Conservation (phyloP, 1,140 invertebrate genomes). For the Bombus breviceps region DNA sequence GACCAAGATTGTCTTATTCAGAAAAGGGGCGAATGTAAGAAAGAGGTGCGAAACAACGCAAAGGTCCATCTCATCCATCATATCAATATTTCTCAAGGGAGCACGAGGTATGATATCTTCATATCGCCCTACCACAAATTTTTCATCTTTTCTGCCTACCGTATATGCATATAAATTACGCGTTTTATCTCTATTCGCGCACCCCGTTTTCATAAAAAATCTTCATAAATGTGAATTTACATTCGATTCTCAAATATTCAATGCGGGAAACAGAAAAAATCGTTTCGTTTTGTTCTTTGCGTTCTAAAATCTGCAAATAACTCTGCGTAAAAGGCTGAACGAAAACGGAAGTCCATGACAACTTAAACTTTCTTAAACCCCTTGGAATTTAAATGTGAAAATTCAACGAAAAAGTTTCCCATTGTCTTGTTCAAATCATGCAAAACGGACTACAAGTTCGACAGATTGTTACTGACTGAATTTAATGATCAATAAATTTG, state of each 20-base stretch:
- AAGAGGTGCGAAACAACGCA: neutral
- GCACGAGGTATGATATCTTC: neutral
- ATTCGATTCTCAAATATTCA: neutral
- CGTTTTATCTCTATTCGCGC: neutral
- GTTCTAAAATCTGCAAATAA: neutral
- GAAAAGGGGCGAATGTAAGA: neutral
- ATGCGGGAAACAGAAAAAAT: neutral
- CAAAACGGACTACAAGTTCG: slow-evolving; percentile 75
- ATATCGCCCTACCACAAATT: neutral
- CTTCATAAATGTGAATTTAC: neutral
- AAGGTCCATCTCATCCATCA: neutral
- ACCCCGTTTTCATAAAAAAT: neutral
- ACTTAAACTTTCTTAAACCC: slow-evolving; percentile 19
- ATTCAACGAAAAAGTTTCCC: slow-evolving; percentile 72
- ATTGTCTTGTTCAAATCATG: slow-evolving; percentile 74
- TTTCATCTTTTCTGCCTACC: neutral
- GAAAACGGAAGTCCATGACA: neutral
- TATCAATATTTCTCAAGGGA: slow-evolving; percentile 1
- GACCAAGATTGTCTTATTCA: neutral
- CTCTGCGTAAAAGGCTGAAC: neutral
- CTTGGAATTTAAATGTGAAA: slow-evolving; percentile 45
- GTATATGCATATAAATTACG: neutral
- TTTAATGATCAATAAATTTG: slow-evolving; percentile 65
- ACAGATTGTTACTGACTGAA: slow-evolving; percentile 54
- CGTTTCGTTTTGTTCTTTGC: too few relatives aligned